Percentiles rank a stretch among this genome's conserved stretches.
These are phyloP conservation scores for Ephydatia muelleri DNA, from an alignment of 37 sponge, comb jelly and placozoan genomes.

Conservation along the genomic window DNA sequence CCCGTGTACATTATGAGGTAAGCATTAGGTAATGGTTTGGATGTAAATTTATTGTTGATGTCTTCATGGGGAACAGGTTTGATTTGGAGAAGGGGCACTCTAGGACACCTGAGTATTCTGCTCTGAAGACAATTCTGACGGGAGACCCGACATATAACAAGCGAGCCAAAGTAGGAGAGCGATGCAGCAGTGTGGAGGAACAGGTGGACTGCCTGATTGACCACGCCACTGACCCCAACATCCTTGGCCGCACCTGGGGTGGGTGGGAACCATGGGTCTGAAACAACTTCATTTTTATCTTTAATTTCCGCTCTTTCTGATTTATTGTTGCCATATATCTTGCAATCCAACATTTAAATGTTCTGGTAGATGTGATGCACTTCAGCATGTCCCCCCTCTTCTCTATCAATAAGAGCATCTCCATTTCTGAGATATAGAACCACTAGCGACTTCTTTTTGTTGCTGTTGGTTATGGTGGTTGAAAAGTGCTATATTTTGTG, in stretches of 20 bases:
- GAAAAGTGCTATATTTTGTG: too few species aligned
- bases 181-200: slow-evolving; percentile 83
- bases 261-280: slow-evolving; percentile 98
- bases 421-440: too few species aligned
- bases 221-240: slow-evolving; percentile 96
- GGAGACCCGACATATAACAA: slow-evolving; percentile 75
- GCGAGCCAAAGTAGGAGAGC: slow-evolving; percentile 73
- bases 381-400: too few species aligned
- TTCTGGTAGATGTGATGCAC: too few species aligned
- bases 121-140: slow-evolving; percentile 68
- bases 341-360: too few species aligned
- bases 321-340: neutral
- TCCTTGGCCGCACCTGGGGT: slow-evolving; percentile 88
- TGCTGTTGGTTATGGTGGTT: too few species aligned
- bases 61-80: slow-evolving; percentile 15
- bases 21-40: neutral
- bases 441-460: too few species aligned
- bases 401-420: too few species aligned
- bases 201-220: slow-evolving; percentile 93
- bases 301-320: too few species aligned
- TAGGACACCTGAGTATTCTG: slow-evolving; percentile 54
- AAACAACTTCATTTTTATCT: neutral
- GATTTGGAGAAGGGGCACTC: slow-evolving; percentile 84
- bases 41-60: neutral
- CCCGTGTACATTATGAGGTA: slow-evolving; percentile 83